Percentiles rank a stretch among this genome's conserved stretches.
These are phyloP conservation scores for Xiphorhynchus erythropygius DNA, from an alignment of 2,797 vertebrate species.

Conservation along the genomic window DNA sequence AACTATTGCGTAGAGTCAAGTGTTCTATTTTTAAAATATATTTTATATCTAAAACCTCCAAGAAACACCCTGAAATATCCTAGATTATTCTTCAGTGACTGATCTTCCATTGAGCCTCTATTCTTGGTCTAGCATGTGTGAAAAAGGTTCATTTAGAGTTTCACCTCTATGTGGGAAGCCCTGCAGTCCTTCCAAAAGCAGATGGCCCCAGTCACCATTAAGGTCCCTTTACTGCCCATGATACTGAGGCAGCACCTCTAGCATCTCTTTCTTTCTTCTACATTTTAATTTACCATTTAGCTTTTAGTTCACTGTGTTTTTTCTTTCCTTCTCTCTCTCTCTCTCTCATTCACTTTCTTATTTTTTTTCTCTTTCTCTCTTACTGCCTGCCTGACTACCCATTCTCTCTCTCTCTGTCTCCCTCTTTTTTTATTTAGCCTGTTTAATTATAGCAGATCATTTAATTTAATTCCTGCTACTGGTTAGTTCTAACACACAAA, in stretches of 20 bases:
- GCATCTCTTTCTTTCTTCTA: not conserved
- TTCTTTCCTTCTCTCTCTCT: not conserved
- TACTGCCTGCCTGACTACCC: not conserved
- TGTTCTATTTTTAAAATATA: not conserved
- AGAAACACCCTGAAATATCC: accelerated
- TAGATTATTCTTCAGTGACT: not conserved
- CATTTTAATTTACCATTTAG: not conserved
- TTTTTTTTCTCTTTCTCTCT: not conserved
- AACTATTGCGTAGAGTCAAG: not conserved
- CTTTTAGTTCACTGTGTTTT: not conserved
- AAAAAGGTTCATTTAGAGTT: not conserved
- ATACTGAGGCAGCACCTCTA: not conserved
- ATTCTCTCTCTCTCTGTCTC: not conserved
- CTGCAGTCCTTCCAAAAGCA: not conserved
- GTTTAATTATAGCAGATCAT: not conserved
- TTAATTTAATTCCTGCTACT: not conserved
- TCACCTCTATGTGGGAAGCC: not conserved
- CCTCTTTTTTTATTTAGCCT: not conserved
- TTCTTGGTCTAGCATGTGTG: not conserved
- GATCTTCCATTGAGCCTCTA: not conserved
- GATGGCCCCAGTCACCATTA: not conserved
- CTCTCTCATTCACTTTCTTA: not conserved
- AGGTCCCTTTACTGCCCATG: not conserved
- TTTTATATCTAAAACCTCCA: not conserved
- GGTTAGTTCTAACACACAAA: not conserved